phyloP scores from a whole-genome alignment of 2,113 vertebrate species.

The Lipotes vexillifer region DNA sequence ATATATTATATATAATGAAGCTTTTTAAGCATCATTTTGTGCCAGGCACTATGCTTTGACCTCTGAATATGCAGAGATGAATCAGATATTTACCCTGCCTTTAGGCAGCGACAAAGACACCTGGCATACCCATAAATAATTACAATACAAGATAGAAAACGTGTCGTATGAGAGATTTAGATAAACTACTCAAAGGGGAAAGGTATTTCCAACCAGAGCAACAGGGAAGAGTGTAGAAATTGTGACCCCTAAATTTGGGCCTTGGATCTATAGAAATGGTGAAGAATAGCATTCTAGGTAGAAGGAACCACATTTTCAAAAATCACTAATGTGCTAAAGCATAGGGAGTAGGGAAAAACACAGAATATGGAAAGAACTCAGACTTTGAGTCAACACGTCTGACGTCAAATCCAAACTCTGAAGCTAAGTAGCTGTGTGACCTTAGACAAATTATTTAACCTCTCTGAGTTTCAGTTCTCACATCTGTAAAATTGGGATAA shows the following conservation, averaged over 20 bases:
- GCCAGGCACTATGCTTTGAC: background rate
- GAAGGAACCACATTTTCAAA: background rate
- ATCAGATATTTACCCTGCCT: background rate
- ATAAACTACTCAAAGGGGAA: background rate
- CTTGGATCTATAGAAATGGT: background rate
- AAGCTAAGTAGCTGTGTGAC: background rate
- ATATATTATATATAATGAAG: background rate
- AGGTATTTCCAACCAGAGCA: background rate
- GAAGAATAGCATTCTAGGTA: background rate
- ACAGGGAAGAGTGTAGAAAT: background rate
- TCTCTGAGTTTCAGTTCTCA: conserved; percentile 27
- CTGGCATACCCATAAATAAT: background rate
- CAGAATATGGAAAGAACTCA: background rate
- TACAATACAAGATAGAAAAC: background rate
- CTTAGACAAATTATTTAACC: background rate
- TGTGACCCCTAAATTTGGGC: background rate
- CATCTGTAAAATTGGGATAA: background rate
- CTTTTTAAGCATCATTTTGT: background rate
- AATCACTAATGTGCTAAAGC: background rate
- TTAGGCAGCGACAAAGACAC: background rate
- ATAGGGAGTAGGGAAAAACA: background rate
- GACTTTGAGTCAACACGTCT: background rate
- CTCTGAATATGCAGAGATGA: background rate
- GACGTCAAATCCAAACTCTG: background rate
- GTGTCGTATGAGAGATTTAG: background rate